Percentiles rank a stretch among this genome's conserved stretches.
phyloP scores from a whole-genome alignment of 1,140 invertebrate species.

The Drosophila rufa region DNA sequence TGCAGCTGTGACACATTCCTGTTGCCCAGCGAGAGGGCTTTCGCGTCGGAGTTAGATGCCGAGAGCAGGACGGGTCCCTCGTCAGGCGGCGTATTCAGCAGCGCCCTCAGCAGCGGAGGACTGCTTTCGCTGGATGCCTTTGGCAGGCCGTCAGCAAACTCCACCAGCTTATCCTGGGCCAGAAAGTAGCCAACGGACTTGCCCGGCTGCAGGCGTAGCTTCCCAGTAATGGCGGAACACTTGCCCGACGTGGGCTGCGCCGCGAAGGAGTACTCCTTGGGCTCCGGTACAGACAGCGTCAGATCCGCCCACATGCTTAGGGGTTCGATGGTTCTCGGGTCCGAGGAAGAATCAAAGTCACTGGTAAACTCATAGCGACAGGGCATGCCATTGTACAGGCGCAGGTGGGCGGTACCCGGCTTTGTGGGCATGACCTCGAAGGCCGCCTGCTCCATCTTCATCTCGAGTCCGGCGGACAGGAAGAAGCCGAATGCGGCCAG shows the following conservation, averaged over 20 bases:
- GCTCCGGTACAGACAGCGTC: conserved; percentile 7
- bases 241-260: conserved; percentile 19
- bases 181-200: conserved; percentile 85
- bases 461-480: conserved; percentile 93
- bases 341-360: neutral
- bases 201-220: conserved; percentile 60
- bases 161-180: conserved; percentile 31
- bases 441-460: conserved; percentile 90
- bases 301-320: conserved; percentile 69
- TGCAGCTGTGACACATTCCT: conserved; percentile 77
- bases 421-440: conserved; percentile 86
- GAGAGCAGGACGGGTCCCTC: conserved; percentile 53
- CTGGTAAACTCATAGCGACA: conserved; percentile 81
- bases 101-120: conserved; percentile 40
- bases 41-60: neutral
- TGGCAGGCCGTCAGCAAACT: conserved; percentile 69
- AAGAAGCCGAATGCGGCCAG: conserved; percentile 94
- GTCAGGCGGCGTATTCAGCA: conserved; percentile 56
- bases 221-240: conserved; percentile 51
- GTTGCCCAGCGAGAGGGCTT: conserved; percentile 4
- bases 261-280: conserved; percentile 37
- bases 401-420: conserved; percentile 87
- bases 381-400: conserved; percentile 89
- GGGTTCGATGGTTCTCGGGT: conserved; percentile 31
- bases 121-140: conserved; percentile 15